Evolutionary conservation across 2,888 invertebrate genomes (phyloP).

Genomic region (Orthonychiurus folsomi): DNA sequence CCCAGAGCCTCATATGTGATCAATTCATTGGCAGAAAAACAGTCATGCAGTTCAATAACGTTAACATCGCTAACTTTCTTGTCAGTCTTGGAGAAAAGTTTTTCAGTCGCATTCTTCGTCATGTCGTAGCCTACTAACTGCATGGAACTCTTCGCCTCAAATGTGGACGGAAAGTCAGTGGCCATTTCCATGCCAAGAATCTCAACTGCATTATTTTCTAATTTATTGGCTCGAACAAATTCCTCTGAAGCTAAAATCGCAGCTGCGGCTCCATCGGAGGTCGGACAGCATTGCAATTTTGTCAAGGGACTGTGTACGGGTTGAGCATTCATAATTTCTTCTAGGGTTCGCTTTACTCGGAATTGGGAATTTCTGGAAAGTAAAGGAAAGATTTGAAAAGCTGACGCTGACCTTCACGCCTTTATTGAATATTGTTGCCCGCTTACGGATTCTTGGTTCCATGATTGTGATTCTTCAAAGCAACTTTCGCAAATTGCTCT

Average conservation of each 20-base stretch:
- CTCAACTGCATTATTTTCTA: constrained; percentile 83
- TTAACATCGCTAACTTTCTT: constrained; percentile 72
- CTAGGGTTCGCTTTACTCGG: constrained; percentile 77
- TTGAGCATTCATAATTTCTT: constrained; percentile 82
- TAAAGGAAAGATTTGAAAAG: too few relatives aligned
- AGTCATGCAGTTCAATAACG: constrained; percentile 94
- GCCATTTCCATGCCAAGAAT: constrained; percentile 95
- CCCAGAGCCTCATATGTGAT: constrained; percentile 96
- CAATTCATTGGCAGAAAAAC: constrained; percentile 94
- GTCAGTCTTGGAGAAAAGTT: constrained; percentile 64
- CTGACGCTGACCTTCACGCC: neutral
- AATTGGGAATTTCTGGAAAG: constrained; percentile 75
- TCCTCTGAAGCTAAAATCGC: constrained; percentile 83
- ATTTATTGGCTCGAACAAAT: constrained; percentile 72
- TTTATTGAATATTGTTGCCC: constrained; percentile 8
- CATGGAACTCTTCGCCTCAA: constrained; percentile 69
- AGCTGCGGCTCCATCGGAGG: constrained; percentile 95
- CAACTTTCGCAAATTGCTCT: constrained; percentile 93
- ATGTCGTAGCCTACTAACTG: constrained; percentile 86
- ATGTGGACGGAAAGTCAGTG: constrained; percentile 79
- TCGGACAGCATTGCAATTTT: constrained; percentile 95
- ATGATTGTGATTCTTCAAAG: constrained; percentile 94
- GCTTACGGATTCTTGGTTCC: constrained; percentile 85
- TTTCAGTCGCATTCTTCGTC: constrained; percentile 72
- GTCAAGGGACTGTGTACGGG: constrained; percentile 84